Evolutionary conservation across 2,113 vertebrate genomes (phyloP), one percentile per base, ranked within the genome.

Genomic region (Plotosus lineatus): DNA sequence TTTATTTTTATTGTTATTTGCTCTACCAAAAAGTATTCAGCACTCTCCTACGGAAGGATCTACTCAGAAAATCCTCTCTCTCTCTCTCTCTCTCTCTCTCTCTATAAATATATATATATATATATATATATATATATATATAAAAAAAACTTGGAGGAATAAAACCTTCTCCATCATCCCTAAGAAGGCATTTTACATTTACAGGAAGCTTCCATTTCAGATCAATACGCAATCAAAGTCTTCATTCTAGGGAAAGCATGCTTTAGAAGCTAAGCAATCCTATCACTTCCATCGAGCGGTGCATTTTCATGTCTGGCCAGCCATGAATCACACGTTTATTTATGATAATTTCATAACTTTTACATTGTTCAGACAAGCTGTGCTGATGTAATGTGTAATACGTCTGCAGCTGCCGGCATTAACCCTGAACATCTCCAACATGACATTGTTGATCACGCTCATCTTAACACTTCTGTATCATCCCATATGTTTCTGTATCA

Each of bases 181-280:
- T 31, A 56, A 31, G 50, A 72, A 50, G 42, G 48, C 31, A 44
- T 36, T 17, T 48, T 4, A 69, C 14, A 36, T 44, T 56, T 48
- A 46, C 75, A 36, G 81, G 71, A 82, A 68, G 65, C 42, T 11
- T 63, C 33, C 84, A 89, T 85, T 81, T 53, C 50, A 36, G 85
- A 91, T 93, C 92, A 85, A 92, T 91, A 91, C 86, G 85, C 88
- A 86, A 92, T 92, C 89, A 91, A 87, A 89, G 60, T 72, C 23
- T 72, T 84, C 74, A 85, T 80, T 80, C 80, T 77, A 80, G 50
- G 80, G 82, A 88, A 79, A 74, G 38, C 28, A 36, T 48, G 68
- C 75, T 51, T 17, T 74, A 55, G 14, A 44, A 21, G 31, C 44
- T 71, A 82, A 73, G 53, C 60, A 42, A 68, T 73, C 7, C 56